Conservation (phyloP, 2,888 invertebrate species). For the Blera fallax region DNA sequence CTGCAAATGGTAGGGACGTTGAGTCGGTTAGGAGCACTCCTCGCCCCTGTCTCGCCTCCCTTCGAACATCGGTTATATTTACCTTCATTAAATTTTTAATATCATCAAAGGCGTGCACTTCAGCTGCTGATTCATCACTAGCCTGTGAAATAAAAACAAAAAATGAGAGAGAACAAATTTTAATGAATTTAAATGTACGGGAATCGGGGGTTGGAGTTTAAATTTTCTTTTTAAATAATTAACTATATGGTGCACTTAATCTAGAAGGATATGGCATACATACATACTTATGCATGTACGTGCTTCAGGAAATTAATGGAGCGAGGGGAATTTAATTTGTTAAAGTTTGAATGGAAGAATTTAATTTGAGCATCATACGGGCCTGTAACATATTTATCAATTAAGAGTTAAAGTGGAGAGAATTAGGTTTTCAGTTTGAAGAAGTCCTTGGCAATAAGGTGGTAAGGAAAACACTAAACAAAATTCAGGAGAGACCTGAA, state of each 20-base stretch:
- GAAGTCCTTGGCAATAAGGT: no score
- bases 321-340: conserved; percentile 6
- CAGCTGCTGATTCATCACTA: conserved; percentile 86
- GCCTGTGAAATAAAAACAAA: conserved; percentile 81
- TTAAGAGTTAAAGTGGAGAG: neutral
- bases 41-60: neutral
- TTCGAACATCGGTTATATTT: conserved; percentile 75
- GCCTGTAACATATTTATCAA: neutral
- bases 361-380: neutral
- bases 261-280: neutral
- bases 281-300: neutral
- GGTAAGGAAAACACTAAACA: no score
- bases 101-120: conserved; percentile 85
- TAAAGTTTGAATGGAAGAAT: neutral
- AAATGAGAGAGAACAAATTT: conserved; percentile 20
- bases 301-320: neutral
- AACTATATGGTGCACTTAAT: conserved; percentile 1
- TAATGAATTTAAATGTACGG: conserved; percentile 44
- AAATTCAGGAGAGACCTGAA: no score
- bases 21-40: neutral
- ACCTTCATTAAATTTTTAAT: conserved; percentile 86
- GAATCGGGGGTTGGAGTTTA: neutral
- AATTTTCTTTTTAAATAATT: conserved; percentile 46
- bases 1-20: conserved; percentile 51
- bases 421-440: no score